Conservation (phyloP, 2,113 vertebrate genomes). For the rat (Rattus norvegicus) region DNA sequence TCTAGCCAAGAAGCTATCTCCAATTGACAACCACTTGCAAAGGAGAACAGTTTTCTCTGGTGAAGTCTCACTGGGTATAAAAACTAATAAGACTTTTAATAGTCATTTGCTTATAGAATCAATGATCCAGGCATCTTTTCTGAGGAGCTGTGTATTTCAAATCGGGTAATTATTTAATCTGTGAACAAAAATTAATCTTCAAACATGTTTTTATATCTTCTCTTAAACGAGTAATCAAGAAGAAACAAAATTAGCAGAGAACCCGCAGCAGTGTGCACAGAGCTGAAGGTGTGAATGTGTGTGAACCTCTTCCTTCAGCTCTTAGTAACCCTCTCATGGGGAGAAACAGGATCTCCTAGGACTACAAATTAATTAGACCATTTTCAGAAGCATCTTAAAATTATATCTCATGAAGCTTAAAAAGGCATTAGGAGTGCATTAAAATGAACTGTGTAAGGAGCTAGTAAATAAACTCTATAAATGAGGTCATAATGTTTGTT, state of each 20-base stretch:
- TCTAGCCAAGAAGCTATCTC: neutral
- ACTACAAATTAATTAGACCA: neutral
- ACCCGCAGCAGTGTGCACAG: neutral
- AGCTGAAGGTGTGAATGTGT: neutral
- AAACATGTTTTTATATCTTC: neutral
- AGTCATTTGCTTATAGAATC: neutral
- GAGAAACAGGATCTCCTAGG: neutral
- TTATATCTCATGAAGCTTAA: neutral
- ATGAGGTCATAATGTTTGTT: neutral
- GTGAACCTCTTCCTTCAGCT: neutral
- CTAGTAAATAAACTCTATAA: slow-evolving; percentile 14
- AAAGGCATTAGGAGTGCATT: neutral
- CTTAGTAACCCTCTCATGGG: neutral
- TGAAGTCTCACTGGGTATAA: neutral
- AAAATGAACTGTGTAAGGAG: neutral
- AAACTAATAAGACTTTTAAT: neutral
- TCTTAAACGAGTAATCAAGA: neutral
- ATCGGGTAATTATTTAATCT: slow-evolving; percentile 5
- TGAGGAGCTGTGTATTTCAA: neutral
- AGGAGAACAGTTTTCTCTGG: neutral
- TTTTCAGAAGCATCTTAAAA: neutral
- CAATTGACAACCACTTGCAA: neutral
- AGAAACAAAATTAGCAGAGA: slow-evolving; percentile 1
- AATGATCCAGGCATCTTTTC: neutral
- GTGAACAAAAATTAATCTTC: slow-evolving; percentile 22